phyloP scores from a whole-genome alignment of 2,888 invertebrate genomes.

The Escarpia spicata region DNA sequence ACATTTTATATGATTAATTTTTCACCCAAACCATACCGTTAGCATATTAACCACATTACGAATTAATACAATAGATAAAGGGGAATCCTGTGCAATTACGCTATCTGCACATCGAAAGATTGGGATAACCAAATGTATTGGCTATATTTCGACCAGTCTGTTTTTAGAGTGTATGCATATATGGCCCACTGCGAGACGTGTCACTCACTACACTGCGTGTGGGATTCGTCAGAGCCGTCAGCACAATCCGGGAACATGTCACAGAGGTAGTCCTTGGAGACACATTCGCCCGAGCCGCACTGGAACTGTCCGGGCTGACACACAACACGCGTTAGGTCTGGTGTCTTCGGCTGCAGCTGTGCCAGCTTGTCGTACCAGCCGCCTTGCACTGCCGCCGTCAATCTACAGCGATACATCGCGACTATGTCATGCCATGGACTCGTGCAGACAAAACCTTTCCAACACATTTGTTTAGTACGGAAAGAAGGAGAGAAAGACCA shows the following conservation, averaged over 20 bases:
- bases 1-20: too few species aligned
- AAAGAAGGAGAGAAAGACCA: too few species aligned
- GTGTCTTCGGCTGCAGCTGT: not conserved
- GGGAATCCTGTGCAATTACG: too few species aligned
- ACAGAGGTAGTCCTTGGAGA: not conserved
- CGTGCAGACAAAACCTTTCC: not conserved
- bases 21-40: too few species aligned
- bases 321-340: not conserved
- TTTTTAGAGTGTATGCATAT: too few species aligned
- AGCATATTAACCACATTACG: too few species aligned
- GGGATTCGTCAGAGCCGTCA: not conserved
- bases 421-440: not conserved
- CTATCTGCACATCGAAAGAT: too few species aligned
- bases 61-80: too few species aligned
- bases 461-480: not conserved
- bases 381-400: constrained; percentile 20
- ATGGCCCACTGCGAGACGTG: too few species aligned
- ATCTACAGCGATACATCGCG: constrained; percentile 13
- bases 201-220: not conserved
- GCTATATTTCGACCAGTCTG: too few species aligned
- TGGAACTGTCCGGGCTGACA: not conserved
- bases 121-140: too few species aligned
- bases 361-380: constrained; percentile 20
- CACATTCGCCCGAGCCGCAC: constrained; percentile 1
- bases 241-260: not conserved